These are phyloP conservation scores for Serilophus lunatus DNA, from an alignment of 2,113 vertebrate genomes.

Conservation along the genomic window DNA sequence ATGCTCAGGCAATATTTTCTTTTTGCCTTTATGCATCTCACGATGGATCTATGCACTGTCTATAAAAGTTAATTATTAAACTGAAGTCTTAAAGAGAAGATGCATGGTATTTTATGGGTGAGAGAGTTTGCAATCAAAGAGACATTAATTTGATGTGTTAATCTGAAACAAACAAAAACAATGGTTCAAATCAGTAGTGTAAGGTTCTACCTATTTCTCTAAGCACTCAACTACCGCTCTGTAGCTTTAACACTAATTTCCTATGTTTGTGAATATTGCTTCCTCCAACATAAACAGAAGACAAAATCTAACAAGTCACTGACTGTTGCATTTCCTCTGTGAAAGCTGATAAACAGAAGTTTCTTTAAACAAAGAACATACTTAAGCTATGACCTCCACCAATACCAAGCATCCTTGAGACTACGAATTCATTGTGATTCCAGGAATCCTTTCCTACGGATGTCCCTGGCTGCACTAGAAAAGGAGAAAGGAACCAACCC, in stretches of 20 bases:
- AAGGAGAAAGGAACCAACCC: background rate
- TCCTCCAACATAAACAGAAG: background rate
- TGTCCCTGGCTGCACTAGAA: background rate
- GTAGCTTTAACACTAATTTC: background rate
- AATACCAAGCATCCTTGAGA: conserved; percentile 29
- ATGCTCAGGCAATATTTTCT: background rate
- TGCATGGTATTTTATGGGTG: background rate
- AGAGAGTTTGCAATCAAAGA: background rate
- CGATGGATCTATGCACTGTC: background rate
- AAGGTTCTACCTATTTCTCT: background rate
- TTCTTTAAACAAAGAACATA: conserved; percentile 45
- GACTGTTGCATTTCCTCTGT: conserved; percentile 14
- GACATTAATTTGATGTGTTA: background rate
- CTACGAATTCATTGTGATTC: background rate
- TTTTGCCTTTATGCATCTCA: background rate
- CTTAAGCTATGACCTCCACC: background rate
- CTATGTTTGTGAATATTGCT: background rate
- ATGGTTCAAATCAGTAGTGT: background rate
- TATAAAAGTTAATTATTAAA: background rate
- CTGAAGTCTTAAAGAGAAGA: background rate
- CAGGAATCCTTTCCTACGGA: background rate
- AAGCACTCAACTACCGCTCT: background rate
- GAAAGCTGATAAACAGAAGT: background rate
- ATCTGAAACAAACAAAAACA: background rate
- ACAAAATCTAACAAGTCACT: background rate